These are phyloP conservation scores for Apostichopus leukothele DNA, from an alignment of 53 echinoderm and acorn worm species.

Conservation along the genomic window DNA sequence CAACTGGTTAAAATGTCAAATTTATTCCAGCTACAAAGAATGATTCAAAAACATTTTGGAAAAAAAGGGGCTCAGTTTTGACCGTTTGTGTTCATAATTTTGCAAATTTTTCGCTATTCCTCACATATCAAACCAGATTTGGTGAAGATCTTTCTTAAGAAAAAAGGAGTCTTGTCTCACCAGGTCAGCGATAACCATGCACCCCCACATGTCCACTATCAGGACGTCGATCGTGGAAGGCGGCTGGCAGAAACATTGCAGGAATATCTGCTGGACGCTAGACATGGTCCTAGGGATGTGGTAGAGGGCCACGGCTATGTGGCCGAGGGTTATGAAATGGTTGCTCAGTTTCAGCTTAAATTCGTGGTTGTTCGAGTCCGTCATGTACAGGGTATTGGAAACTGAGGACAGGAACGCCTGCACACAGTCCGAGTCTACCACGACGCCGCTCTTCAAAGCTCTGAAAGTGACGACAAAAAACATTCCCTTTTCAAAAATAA, in stretches of 20 bases:
- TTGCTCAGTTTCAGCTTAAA: conserved; percentile 73
- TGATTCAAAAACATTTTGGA: too few species aligned
- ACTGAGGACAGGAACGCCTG: conserved; percentile 94
- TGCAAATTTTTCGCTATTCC: too few species aligned
- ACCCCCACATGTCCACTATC: conserved; percentile 97
- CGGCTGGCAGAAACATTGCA: conserved; percentile 88
- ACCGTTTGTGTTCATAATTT: too few species aligned
- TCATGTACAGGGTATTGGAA: conserved; percentile 88
- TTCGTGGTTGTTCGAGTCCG: conserved; percentile 73
- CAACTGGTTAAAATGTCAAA: too few species aligned
- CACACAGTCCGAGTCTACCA: conserved; percentile 80
- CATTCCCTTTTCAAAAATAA: background rate
- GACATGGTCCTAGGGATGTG: conserved; percentile 80
- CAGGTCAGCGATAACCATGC: conserved; percentile 83
- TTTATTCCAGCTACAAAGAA: too few species aligned
- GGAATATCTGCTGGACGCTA: conserved; percentile 95
- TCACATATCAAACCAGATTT: too few species aligned
- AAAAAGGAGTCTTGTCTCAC: conserved; percentile 45
- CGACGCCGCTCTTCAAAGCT: conserved; percentile 72
- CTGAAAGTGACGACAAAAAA: conserved; percentile 45
- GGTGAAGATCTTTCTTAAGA: too few species aligned
- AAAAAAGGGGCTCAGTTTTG: too few species aligned
- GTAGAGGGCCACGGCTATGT: conserved; percentile 76
- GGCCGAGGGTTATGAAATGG: conserved; percentile 82
- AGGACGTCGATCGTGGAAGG: conserved; percentile 79